Percentiles rank a stretch among this genome's conserved stretches.
phyloP scores from a whole-genome alignment of 2,797 vertebrate genomes.

The Chelon auratus region DNA sequence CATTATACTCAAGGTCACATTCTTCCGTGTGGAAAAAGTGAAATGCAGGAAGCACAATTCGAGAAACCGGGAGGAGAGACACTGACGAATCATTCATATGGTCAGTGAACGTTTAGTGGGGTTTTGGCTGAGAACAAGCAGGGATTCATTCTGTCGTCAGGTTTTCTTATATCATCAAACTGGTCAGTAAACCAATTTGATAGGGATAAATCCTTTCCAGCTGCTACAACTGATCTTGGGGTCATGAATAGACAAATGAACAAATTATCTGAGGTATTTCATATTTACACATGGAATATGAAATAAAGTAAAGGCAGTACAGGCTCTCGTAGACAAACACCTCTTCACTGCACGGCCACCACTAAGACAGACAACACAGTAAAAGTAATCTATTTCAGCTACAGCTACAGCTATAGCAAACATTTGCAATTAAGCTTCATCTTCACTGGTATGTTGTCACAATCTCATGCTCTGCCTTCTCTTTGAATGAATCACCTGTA shows the following conservation, averaged over 20 bases:
- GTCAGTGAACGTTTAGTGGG: not conserved
- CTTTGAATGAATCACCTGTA: constrained; percentile 84
- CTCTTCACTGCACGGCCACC: constrained; percentile 64
- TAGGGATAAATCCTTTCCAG: constrained; percentile 13
- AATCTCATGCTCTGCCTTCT: constrained; percentile 71
- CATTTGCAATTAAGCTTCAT: constrained; percentile 77
- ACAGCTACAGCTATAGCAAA: constrained; percentile 50
- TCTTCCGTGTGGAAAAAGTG: constrained; percentile 11
- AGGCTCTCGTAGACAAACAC: constrained; percentile 54
- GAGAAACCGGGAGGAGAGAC: not conserved
- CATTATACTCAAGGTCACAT: constrained; percentile 21
- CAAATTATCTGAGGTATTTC: constrained; percentile 41
- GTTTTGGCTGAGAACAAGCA: not conserved
- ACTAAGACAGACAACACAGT: constrained; percentile 66
- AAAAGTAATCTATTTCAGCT: constrained; percentile 77
- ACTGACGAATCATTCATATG: constrained; percentile 1
- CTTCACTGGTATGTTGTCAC: constrained; percentile 71
- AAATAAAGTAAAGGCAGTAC: constrained; percentile 49
- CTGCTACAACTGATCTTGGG: constrained; percentile 1
- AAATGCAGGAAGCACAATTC: constrained; percentile 3
- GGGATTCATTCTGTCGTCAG: not conserved
- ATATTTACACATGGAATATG: constrained; percentile 43
- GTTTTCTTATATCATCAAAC: constrained; percentile 10
- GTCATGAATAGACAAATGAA: constrained; percentile 15
- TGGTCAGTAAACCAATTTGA: constrained; percentile 16